Evolutionary conservation across 2,888 invertebrate species (phyloP).

Genomic region (Acleris sparsana): DNA sequence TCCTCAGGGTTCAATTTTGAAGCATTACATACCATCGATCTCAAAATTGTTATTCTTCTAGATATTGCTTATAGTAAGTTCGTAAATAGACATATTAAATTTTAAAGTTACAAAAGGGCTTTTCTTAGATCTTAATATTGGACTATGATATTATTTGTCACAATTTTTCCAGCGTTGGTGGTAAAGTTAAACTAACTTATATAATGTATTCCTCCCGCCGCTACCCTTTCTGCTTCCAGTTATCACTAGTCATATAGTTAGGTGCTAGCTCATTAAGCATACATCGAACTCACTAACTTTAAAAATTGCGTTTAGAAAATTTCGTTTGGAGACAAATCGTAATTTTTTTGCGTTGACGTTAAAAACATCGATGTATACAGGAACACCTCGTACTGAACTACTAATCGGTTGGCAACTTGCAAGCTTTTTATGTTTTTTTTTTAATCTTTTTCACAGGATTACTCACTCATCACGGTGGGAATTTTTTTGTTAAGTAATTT

Average conservation of each 20-base stretch:
- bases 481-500: too few relatives aligned
- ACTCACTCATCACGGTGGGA: too few relatives aligned
- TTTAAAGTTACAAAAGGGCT: constrained; percentile 27
- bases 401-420: constrained; percentile 4
- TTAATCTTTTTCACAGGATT: too few relatives aligned
- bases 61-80: constrained; percentile 33
- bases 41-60: constrained; percentile 21
- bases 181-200: constrained; percentile 21
- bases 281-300: constrained; percentile 55
- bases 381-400: constrained; percentile 24
- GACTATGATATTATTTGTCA: constrained; percentile 26
- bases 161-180: constrained; percentile 11
- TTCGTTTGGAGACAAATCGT: constrained; percentile 57
- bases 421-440: background rate
- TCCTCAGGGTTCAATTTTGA: constrained; percentile 44
- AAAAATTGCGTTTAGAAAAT: constrained; percentile 48
- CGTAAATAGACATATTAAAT: constrained; percentile 25
- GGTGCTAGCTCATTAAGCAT: constrained; percentile 50
- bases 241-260: constrained; percentile 26
- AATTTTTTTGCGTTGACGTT: constrained; percentile 17
- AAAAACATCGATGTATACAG: constrained; percentile 27
- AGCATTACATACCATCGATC: constrained; percentile 27
- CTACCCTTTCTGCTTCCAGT: constrained; percentile 21
- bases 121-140: constrained; percentile 25
- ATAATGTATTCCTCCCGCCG: constrained; percentile 8